These are phyloP conservation scores for Strigamia crassipes DNA, from an alignment of 2,888 invertebrate species.

Conservation along the genomic window DNA sequence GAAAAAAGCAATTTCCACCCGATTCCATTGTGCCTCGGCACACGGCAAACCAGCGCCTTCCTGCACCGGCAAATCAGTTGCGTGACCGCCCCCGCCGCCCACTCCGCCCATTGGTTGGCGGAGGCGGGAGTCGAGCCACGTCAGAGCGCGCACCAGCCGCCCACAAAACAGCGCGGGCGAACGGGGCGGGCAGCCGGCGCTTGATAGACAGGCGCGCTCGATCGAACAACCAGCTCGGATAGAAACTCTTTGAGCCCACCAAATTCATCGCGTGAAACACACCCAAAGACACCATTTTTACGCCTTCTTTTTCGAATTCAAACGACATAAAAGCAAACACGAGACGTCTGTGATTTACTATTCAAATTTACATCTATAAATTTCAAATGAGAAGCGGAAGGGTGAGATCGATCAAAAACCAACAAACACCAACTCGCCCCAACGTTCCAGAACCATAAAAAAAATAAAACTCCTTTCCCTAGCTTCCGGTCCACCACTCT, in stretches of 20 bases:
- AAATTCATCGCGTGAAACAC: background rate
- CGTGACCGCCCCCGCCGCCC: constrained; percentile 42
- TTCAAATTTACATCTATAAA: constrained; percentile 1
- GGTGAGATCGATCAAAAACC: constrained; percentile 1
- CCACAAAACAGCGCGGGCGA: constrained; percentile 36
- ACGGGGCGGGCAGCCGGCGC: constrained; percentile 38
- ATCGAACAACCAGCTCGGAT: constrained; percentile 1
- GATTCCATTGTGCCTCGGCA: constrained; percentile 22
- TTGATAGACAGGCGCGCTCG: constrained; percentile 36
- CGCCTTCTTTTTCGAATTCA: background rate
- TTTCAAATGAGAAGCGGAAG: background rate
- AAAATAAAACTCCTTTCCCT: background rate
- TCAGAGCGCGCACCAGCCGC: constrained; percentile 38
- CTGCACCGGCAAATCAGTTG: constrained; percentile 40
- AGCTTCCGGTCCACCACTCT: constrained; percentile 14
- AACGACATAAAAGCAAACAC: constrained; percentile 20
- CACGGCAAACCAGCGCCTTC: constrained; percentile 32
- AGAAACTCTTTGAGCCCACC: constrained; percentile 8
- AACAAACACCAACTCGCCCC: background rate
- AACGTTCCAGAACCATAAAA: background rate
- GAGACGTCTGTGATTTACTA: background rate
- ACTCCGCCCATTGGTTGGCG: constrained; percentile 38
- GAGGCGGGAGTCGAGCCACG: constrained; percentile 38
- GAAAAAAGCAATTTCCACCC: background rate
- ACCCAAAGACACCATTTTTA: background rate